These are phyloP conservation scores for Pseudorhombus dupliciocellatus DNA, from an alignment of 2,113 vertebrate genomes.

Conservation along the genomic window DNA sequence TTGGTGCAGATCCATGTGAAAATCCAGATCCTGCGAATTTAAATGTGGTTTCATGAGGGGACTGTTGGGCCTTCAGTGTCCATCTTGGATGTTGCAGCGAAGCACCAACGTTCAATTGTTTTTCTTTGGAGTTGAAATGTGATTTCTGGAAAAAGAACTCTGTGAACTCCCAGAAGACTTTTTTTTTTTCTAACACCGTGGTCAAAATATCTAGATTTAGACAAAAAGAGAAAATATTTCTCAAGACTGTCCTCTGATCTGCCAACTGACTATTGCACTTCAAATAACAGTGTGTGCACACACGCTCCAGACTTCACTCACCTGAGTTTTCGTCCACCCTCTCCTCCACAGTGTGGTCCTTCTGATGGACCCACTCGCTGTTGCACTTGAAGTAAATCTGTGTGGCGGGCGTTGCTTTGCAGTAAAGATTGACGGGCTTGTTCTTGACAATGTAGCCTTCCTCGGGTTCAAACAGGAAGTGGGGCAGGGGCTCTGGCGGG, in stretches of 20 bases:
- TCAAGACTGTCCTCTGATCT: not conserved
- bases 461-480: conserved; percentile 94
- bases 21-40: no score
- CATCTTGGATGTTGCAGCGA: not conserved
- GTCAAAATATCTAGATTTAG: no score
- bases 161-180: no score
- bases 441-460: conserved; percentile 97
- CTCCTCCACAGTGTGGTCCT: conserved; percentile 93
- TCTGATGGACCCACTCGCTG: conserved; percentile 98
- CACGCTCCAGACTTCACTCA: conserved; percentile 69
- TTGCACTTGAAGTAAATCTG: conserved; percentile 99
- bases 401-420: conserved; percentile 94
- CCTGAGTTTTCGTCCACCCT: conserved; percentile 94
- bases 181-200: no score
- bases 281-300: not conserved
- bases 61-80: no score
- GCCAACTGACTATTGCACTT: not conserved
- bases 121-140: no score
- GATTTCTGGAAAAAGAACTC: no score
- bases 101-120: no score
- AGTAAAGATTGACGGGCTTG: conserved; percentile 93
- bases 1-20: no score
- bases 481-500: conserved; percentile 93
- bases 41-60: no score
- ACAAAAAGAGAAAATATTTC: not conserved